Base-by-base conservation (phyloP, 2,888 invertebrate species). In the Ganaspis brasiliensis region DNA sequence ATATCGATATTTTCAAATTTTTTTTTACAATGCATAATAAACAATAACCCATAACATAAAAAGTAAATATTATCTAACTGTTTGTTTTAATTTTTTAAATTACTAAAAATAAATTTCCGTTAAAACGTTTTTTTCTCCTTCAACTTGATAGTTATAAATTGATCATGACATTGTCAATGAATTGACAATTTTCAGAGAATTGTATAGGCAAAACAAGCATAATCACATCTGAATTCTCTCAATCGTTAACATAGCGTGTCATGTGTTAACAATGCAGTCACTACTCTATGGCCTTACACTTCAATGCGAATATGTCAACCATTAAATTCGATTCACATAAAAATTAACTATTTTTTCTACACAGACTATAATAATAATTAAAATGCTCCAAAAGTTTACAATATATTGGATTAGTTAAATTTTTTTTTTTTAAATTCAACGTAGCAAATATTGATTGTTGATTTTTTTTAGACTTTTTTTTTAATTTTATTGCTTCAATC, bases 211-310 rank as follows among this genome's bases (percentile, higher is more conserved):
- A 61, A 61, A 21, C 21, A 61, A 14, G 19, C 37, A 37, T 61
- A 61, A 37, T 61, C 61, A 61, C 1, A 37, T 37, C 14, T 19
- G 37, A 61, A 61, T 61, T 37, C 37, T 10, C 37, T 37, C 52
- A 37, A 21, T 37, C 61, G 61, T 61, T 37, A 37, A 61, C 37
- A 21, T 21, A 61, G 21, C 37, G 37, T 61, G 61, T 61, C 61
- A 21, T 61, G 37, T 61, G 31, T 61, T 21, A 61, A 61, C 61
- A 61, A 61, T 37, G 21, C 12, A 61, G 61, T 61, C 35, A 31
- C 61, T 19, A 61, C 37, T 61, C 37, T 12, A 37, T 37, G 19
- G 61, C 12, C n/a, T 61, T 61, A 61, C 61, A 61, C 35, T 37
- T 61, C 37, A 37, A 12, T 37, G 37, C 35, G 21, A 19, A 61